Base-by-base conservation (phyloP, 64 coral and sea anemone species). In the Porites lutea region DNA sequence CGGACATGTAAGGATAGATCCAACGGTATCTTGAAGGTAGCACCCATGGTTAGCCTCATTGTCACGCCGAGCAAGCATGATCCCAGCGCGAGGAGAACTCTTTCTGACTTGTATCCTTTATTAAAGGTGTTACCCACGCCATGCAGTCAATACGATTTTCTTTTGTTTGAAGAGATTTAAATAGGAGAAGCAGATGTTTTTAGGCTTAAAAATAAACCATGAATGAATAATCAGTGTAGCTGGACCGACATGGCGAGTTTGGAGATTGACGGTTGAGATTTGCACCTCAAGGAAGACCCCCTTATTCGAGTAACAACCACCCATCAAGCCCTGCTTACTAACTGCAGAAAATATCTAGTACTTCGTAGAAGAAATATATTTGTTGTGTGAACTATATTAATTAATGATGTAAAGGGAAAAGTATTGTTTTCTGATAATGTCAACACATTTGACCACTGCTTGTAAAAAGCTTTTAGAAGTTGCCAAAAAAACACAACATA, bases 141-240 rank as follows among this genome's bases (percentile, higher is more conserved):
- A 90, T 91, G 71, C 75, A 89, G 83, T 92, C 94, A 96, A 99
- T 99, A 96, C 94, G 95, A 90, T 96, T 96, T 84, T 99, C 97
- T 93, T 99, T 99, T 99, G 97, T 99, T 99, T 99, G 97, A 94
- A 93, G 91, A 99, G 94, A 99, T 99, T 99, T 96, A 99, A 99
- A 99, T 99, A 99, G 97, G 93, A 89, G 93, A 94, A 96, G 97
- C 97, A 99, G 97, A 99, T 99, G 97, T 99, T 99, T 93, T 92
- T 96, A 94, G 90, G 91, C 94, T 95, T 95, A 94, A 99, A 99
- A 99, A 94, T 99, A 99, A 93, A 99, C 90, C 92, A 96, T 99
- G 97, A 99, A 99, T 99, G 97, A 77, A 99, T 99, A 99, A 99
- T 99, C 84, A 99, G 76, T 22, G 85, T 86, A 79, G 55, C 87